phyloP scores from a whole-genome alignment of 2,113 vertebrate genomes.

The Phaethon lepturus region DNA sequence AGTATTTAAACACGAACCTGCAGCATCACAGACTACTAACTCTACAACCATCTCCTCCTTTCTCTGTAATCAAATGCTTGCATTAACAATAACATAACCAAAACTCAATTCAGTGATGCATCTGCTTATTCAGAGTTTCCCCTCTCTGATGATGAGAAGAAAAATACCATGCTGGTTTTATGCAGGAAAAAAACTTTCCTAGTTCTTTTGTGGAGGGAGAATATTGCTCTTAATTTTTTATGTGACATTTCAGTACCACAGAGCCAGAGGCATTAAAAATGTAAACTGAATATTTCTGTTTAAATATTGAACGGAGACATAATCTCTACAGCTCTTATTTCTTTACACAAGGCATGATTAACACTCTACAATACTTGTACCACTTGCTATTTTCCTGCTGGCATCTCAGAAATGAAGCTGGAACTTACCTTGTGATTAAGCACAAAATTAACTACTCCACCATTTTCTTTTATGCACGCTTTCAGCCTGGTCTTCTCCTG shows the following conservation, averaged over 20 bases:
- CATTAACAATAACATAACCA: neutral
- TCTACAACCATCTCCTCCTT: neutral
- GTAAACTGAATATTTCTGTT: neutral
- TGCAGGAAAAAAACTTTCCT: neutral
- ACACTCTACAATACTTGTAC: neutral
- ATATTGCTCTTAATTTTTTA: neutral
- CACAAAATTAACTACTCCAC: constrained; percentile 76
- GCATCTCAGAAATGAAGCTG: neutral
- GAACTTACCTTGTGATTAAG: constrained; percentile 80
- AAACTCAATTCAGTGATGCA: neutral
- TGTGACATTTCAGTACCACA: neutral
- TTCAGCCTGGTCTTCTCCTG: constrained; percentile 79
- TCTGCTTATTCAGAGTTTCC: neutral
- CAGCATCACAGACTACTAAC: neutral
- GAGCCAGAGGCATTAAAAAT: neutral
- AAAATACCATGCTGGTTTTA: neutral
- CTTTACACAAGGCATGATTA: neutral
- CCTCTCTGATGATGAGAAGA: neutral
- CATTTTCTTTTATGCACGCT: constrained; percentile 73
- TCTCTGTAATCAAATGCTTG: neutral
- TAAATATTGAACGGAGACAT: neutral
- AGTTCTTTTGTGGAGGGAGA: neutral
- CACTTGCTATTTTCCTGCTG: neutral
- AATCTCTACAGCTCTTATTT: neutral
- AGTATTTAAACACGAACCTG: neutral